Percentiles rank a stretch among this genome's conserved stretches.
Conservation (phyloP, 2,113 vertebrate genomes). For the Potamarius usumacintae region DNA sequence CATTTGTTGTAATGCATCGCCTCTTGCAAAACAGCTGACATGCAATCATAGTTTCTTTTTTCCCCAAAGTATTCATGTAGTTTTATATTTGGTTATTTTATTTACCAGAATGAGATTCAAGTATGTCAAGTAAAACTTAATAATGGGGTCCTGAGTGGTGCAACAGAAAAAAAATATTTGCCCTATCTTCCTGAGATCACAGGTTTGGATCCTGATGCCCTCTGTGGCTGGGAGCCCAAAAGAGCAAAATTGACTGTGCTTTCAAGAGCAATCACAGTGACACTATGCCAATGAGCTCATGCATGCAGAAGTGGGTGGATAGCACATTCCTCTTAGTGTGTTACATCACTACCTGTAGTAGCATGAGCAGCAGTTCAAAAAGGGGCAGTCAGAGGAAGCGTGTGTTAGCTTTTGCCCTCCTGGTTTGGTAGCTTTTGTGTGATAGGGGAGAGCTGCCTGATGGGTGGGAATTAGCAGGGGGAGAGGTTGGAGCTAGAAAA, state of each 20-base stretch:
- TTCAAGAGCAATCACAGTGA: background rate
- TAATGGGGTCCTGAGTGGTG: background rate
- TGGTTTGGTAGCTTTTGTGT: background rate
- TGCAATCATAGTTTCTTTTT: background rate
- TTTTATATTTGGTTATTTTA: background rate
- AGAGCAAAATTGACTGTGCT: background rate
- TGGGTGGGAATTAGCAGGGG: background rate
- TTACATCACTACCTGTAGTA: background rate
- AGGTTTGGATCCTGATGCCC: background rate
- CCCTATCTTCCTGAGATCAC: background rate
- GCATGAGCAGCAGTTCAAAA: background rate
- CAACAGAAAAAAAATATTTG: background rate
- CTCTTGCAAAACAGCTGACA: background rate
- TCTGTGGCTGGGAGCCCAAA: background rate
- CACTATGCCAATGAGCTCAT: background rate
- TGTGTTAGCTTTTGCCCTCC: background rate
- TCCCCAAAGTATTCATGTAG: background rate
- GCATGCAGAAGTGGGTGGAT: background rate
- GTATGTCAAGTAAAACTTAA: background rate
- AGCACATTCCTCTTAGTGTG: background rate
- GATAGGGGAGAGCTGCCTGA: background rate
- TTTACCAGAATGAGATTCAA: background rate
- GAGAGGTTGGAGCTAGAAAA: background rate
- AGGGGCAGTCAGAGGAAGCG: background rate
- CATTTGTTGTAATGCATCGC: background rate